Conservation (phyloP, 2,113 vertebrate genomes). For the Thalassoma bifasciatum region DNA sequence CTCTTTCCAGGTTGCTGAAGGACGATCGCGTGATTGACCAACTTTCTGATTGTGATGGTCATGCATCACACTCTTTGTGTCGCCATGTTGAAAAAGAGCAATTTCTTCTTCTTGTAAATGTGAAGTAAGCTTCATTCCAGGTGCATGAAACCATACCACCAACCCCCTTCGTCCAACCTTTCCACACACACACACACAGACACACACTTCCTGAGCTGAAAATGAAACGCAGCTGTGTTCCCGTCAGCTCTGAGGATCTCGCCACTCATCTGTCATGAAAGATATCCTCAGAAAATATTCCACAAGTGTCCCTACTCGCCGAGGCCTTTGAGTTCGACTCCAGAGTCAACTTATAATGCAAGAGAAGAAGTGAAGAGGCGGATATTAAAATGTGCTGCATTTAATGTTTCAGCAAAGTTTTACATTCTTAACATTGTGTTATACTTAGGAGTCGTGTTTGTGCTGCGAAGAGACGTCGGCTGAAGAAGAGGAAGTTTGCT, state of each 20-base stretch:
- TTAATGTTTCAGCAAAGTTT: background rate
- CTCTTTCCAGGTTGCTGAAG: slow-evolving; percentile 32
- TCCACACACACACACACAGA: slow-evolving; percentile 44
- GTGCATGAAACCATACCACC: slow-evolving; percentile 30
- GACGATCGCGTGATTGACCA: background rate
- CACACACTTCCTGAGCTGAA: slow-evolving; percentile 68
- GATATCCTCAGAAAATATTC: slow-evolving; percentile 55
- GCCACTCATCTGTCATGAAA: slow-evolving; percentile 67
- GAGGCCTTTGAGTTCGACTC: slow-evolving; percentile 29
- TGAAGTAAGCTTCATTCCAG: slow-evolving; percentile 48
- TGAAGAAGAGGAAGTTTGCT: slow-evolving; percentile 34
- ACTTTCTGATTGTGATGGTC: background rate
- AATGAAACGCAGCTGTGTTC: slow-evolving; percentile 81
- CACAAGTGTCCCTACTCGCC: slow-evolving; percentile 34
- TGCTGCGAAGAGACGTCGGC: background rate
- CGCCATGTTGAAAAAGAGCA: slow-evolving; percentile 7
- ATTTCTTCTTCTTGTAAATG: slow-evolving; percentile 13
- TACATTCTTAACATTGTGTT: background rate
- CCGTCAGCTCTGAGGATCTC: slow-evolving; percentile 60
- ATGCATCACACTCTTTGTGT: slow-evolving; percentile 5
- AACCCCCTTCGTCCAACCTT: slow-evolving; percentile 15
- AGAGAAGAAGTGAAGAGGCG: background rate
- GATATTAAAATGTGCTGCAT: background rate
- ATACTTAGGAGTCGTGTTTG: background rate
- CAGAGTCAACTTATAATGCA: slow-evolving; percentile 5